A percentile compares a stretch with the other conserved stretches of the same genome.
Conservation (phyloP, 2,113 vertebrate species). For the Agapornis roseicollis region DNA sequence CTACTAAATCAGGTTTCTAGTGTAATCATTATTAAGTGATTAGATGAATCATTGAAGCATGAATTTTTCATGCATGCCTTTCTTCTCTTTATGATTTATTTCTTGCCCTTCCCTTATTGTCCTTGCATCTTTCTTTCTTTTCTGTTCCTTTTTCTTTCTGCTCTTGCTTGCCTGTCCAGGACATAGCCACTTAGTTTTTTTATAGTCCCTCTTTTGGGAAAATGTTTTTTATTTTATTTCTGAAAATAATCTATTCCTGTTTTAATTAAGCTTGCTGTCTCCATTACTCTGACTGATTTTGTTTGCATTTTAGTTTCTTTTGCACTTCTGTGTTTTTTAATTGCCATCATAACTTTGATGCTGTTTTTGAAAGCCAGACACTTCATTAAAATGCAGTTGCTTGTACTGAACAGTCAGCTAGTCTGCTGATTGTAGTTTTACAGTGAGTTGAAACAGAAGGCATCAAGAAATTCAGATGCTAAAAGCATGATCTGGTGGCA, state of each 20-base stretch:
- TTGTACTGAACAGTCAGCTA: background rate
- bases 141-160: background rate
- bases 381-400: background rate
- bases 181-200: background rate
- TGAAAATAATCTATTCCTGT: background rate
- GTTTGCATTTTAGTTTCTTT: background rate
- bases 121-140: background rate
- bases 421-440: background rate
- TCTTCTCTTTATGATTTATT: background rate
- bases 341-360: background rate
- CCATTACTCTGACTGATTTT: background rate
- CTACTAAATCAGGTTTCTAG: background rate
- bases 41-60: background rate
- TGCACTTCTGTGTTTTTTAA: background rate
- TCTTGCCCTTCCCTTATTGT: background rate
- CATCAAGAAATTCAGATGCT: background rate
- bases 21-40: background rate
- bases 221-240: background rate
- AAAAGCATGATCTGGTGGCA: background rate
- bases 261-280: background rate
- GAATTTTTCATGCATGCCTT: background rate
- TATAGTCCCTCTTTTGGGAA: background rate
- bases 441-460: background rate
- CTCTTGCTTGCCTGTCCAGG: background rate
- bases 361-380: background rate